Conservation (phyloP, 1,140 invertebrate genomes). For the Trachymyrmex cornetzi region DNA sequence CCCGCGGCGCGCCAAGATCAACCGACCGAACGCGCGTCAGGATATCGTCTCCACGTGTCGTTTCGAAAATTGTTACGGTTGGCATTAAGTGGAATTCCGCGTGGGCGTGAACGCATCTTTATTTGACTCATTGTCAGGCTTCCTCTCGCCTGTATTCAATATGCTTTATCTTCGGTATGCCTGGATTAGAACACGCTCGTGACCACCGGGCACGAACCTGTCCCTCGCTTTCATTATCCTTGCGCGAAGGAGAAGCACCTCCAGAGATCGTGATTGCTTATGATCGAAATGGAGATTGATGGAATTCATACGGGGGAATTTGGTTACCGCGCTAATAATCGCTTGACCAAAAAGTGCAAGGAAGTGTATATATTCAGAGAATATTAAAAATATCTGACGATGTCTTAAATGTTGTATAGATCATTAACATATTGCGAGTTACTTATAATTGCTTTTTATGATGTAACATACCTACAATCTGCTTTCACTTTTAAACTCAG, state of each 20-base stretch:
- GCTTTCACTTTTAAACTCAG: background rate
- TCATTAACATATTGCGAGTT: background rate
- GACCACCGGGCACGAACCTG: conserved; percentile 21
- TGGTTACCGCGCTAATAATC: conserved; percentile 11
- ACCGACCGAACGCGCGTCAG: conserved; percentile 20
- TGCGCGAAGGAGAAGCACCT: conserved; percentile 4
- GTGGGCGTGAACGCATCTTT: conserved; percentile 67
- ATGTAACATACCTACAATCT: background rate
- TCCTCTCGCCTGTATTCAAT: conserved; percentile 20
- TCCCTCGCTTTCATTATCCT: conserved; percentile 22
- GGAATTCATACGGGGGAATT: conserved; percentile 20
- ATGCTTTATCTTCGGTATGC: conserved; percentile 47
- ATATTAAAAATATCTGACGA: background rate
- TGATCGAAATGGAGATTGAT: conserved; percentile 20
- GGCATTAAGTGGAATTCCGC: conserved; percentile 45
- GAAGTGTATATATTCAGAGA: background rate
- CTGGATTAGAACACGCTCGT: conserved; percentile 56
- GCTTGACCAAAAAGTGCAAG: background rate
- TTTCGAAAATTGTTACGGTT: conserved; percentile 65
- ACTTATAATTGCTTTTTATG: background rate
- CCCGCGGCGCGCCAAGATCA: conserved; percentile 60
- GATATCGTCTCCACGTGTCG: conserved; percentile 33
- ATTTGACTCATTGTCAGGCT: conserved; percentile 67
- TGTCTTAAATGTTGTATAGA: background rate
- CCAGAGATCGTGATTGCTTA: conserved; percentile 24